Base-by-base conservation (phyloP, 2,888 invertebrate genomes). In the Acleris emargana region DNA sequence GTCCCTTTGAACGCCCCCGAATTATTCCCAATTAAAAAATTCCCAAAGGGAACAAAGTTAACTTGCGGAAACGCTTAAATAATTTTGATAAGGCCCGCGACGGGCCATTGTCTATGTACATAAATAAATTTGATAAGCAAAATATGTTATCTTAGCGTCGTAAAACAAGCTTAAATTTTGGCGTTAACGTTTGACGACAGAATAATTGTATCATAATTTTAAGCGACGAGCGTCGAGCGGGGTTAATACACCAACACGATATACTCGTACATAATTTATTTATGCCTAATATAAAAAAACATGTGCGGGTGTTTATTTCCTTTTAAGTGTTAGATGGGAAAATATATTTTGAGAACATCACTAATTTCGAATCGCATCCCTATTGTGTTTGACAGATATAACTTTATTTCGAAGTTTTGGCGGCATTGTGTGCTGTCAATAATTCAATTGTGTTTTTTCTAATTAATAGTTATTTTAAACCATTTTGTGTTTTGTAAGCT, bases 121-220 rank as follows among this genome's bases (percentile, higher is more conserved):
- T 60, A 60, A 64, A 60, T 43, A 45, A 45, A 54, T 50, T n/a
- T 64, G 59, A 64, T 64, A 64, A 64, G 54, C 43, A 54, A 55
- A 64, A 53, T 32, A 53, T 53, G 58, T 64, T 54, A 53, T 53
- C 53, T 20, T 20, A 1, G n/a, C 42, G 18, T 25, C 47, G 28
- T 64, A 50, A 64, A 59, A 17, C 42, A 22, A 13, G 49, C 42
- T 58, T 54, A 58, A 58, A 58, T 16, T 13, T 42, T 54, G 58
- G 49, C 16, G 58, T 53, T 54, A 53, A 54, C 38, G 20, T 43
- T 50, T 54, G 49, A 54, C 28, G 54, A 49, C 47, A 42, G 32
- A 53, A 59, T 58, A 42, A 58, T 53, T 42, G n/a, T 16, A 45
- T 45, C 16, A 17, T 16, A 7, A 45, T 45, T 45, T 45, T 17